Conservation (phyloP, 2,888 invertebrate genomes). For the Cyrtodaria siliqua region DNA sequence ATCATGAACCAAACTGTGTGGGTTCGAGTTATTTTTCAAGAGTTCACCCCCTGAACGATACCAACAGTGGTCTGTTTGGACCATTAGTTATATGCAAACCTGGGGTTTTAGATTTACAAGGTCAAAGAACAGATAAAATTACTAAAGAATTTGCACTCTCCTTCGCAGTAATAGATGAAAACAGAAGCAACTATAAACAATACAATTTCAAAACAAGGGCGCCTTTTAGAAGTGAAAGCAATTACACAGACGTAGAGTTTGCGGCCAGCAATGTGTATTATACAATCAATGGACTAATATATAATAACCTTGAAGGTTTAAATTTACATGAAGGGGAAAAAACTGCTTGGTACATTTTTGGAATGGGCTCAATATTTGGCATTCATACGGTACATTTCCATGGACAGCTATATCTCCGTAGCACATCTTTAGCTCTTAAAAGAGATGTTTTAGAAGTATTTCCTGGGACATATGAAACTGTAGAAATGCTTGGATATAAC, state of each 20-base stretch:
- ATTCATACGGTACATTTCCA: constrained; percentile 67
- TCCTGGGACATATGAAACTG: constrained; percentile 56
- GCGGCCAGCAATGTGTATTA: constrained; percentile 30
- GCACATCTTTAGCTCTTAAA: constrained; percentile 27
- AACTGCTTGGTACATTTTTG: constrained; percentile 68
- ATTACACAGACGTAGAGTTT: constrained; percentile 30
- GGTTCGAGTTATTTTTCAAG: constrained; percentile 67
- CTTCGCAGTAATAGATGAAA: constrained; percentile 75
- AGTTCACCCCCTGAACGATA: constrained; percentile 64
- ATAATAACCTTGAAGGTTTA: constrained; percentile 63
- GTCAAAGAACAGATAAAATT: constrained; percentile 37
- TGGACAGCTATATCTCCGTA: constrained; percentile 58
- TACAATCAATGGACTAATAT: constrained; percentile 66
- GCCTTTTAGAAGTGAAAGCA: constrained; percentile 17
- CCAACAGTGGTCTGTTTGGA: constrained; percentile 67
- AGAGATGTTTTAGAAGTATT: constrained; percentile 65
- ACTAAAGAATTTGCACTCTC: constrained; percentile 72
- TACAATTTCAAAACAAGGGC: constrained; percentile 71
- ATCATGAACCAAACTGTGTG: constrained; percentile 69
- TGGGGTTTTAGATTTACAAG: constrained; percentile 43
- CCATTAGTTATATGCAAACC: constrained; percentile 65
- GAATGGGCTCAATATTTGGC: constrained; percentile 51
- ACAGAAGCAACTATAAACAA: constrained; percentile 70
- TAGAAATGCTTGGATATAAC: constrained; percentile 64
- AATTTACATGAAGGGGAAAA: constrained; percentile 53